These are phyloP conservation scores for Hyalella azteca DNA, from an alignment of 2,888 invertebrate species.

Conservation along the genomic window DNA sequence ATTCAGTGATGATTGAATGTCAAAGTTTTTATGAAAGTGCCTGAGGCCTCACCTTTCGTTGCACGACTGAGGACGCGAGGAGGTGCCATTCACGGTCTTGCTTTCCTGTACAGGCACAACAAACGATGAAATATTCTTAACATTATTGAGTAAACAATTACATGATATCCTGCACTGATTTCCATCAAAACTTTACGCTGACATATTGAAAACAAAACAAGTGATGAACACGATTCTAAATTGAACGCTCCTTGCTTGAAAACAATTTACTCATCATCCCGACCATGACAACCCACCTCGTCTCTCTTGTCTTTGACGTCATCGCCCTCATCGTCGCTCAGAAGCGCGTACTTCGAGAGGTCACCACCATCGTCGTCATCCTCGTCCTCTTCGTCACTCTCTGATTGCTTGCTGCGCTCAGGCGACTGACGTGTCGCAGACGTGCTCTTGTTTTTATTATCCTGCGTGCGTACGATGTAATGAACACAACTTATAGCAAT, in stretches of 20 bases:
- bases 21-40: background rate
- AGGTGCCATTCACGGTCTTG: background rate
- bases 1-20: too few relatives aligned
- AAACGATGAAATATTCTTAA: too few relatives aligned
- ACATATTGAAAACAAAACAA: background rate
- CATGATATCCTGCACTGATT: background rate
- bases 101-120: background rate
- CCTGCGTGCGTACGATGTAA: too few relatives aligned
- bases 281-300: background rate
- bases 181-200: background rate
- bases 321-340: conserved; percentile 74
- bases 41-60: conserved; percentile 4
- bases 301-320: conserved; percentile 48
- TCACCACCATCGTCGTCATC: conserved; percentile 70
- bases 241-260: too few relatives aligned
- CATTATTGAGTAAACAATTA: too few relatives aligned
- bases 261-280: too few relatives aligned
- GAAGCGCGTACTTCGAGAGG: conserved; percentile 79
- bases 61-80: background rate
- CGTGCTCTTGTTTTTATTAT: background rate
- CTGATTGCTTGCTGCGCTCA: conserved; percentile 59
- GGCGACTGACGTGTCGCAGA: conserved; percentile 59
- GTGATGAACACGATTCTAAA: too few relatives aligned
- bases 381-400: conserved; percentile 62
- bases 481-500: too few relatives aligned